A percentile compares a stretch with the other conserved stretches of the same genome.
Conservation (phyloP, 2,888 invertebrate genomes). For the Hesperia comma region DNA sequence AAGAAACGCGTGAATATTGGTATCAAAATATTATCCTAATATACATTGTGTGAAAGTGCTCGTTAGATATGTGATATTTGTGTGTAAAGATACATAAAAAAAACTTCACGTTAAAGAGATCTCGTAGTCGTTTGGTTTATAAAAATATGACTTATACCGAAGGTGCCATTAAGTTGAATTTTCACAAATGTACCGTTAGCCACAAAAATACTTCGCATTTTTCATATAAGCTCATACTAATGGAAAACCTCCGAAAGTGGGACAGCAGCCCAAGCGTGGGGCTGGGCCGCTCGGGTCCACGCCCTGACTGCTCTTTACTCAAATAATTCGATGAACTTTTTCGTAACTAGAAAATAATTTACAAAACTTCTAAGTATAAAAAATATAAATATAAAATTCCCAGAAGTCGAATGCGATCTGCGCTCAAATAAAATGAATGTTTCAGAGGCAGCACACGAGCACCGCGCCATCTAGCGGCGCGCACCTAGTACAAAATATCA, state of each 20-base stretch:
- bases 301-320: constrained; percentile 60
- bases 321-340: constrained; percentile 53
- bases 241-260: constrained; percentile 30
- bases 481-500: constrained; percentile 78
- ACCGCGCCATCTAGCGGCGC: constrained; percentile 67
- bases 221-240: constrained; percentile 58
- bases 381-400: constrained; percentile 69
- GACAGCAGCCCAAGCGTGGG: constrained; percentile 41
- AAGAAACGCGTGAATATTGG: constrained; percentile 79
- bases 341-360: constrained; percentile 77
- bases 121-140: constrained; percentile 65
- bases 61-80: constrained; percentile 81
- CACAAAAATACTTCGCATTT: constrained; percentile 62
- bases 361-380: constrained; percentile 79
- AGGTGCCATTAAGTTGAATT: constrained; percentile 57
- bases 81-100: constrained; percentile 70
- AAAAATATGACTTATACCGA: constrained; percentile 74
- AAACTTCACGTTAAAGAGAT: constrained; percentile 66
- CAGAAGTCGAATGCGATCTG: constrained; percentile 65
- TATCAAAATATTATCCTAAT: constrained; percentile 82
- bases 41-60: constrained; percentile 70
- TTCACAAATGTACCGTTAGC: constrained; percentile 56
- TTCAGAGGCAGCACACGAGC: constrained; percentile 64
- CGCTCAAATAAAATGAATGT: constrained; percentile 62
- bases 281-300: constrained; percentile 48